These are phyloP conservation scores for Poeciliopsis turneri DNA, from an alignment of 2,797 vertebrate species.

Conservation along the genomic window DNA sequence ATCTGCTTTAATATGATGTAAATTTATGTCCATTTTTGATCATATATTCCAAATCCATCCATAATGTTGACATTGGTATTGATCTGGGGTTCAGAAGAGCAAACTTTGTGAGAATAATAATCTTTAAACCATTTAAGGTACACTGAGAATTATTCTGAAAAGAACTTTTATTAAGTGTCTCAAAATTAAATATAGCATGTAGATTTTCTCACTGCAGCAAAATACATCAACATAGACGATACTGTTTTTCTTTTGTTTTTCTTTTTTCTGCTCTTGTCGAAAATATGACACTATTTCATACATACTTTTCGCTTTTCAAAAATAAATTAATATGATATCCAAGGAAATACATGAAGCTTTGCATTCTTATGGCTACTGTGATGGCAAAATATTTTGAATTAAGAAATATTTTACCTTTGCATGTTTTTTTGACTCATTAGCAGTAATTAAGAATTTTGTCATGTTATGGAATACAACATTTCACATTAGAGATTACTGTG, in stretches of 20 bases:
- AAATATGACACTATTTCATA: background rate
- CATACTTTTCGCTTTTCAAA: background rate
- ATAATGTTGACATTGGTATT: background rate
- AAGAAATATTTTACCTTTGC: background rate
- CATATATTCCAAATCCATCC: background rate
- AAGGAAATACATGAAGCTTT: background rate
- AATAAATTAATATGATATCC: background rate
- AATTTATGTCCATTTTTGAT: background rate
- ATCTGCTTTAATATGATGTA: background rate
- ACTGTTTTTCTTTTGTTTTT: background rate
- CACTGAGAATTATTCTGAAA: background rate
- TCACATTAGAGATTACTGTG: background rate
- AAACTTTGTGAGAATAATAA: background rate
- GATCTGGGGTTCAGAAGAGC: background rate
- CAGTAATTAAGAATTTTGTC: background rate
- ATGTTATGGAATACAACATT: background rate
- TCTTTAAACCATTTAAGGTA: background rate
- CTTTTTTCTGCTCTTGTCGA: background rate
- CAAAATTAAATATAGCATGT: background rate
- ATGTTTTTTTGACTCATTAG: background rate
- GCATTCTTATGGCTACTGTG: background rate
- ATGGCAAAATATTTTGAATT: background rate
- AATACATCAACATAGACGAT: background rate
- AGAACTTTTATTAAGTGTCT: background rate
- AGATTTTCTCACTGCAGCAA: background rate